Percentiles rank a stretch among this genome's conserved stretches.
Conservation (phyloP, 2,888 invertebrate genomes). For the Parnassius smintheus region DNA sequence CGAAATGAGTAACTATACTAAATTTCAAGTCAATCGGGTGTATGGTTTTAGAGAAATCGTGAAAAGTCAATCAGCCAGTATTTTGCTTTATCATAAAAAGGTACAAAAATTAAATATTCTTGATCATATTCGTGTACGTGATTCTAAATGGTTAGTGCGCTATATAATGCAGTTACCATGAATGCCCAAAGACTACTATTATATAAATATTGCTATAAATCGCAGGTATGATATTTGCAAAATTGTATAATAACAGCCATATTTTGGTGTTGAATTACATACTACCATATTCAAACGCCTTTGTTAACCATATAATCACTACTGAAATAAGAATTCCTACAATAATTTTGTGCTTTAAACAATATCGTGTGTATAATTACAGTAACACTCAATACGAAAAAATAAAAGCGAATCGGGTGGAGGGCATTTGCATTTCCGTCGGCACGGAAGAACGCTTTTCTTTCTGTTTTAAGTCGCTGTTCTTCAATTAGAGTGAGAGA, state of each 20-base stretch:
- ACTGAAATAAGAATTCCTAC: slow-evolving; percentile 66
- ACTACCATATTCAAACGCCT: slow-evolving; percentile 42
- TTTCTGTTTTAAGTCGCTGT: slow-evolving; percentile 42
- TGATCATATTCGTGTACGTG: too few species aligned
- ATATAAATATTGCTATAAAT: too few species aligned
- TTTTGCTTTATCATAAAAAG: too few species aligned
- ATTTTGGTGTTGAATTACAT: not conserved
- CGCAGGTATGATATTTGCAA: not conserved
- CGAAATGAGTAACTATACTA: too few species aligned
- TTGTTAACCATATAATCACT: slow-evolving; percentile 54
- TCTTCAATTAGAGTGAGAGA: slow-evolving; percentile 53
- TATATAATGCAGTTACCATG: too few species aligned
- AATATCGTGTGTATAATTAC: slow-evolving; percentile 68
- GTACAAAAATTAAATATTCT: too few species aligned
- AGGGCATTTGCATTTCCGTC: slow-evolving; percentile 70
- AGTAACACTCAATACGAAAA: slow-evolving; percentile 64
- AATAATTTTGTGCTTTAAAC: slow-evolving; percentile 69
- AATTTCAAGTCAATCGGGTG: too few species aligned
- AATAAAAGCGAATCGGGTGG: slow-evolving; percentile 68
- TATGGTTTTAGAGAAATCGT: too few species aligned
- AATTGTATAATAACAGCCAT: not conserved
- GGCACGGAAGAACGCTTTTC: slow-evolving; percentile 53
- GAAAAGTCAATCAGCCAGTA: too few species aligned
- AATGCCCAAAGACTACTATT: too few species aligned
- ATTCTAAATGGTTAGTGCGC: too few species aligned